Evolutionary conservation across 1,140 invertebrate species (phyloP), one percentile per base, ranked within the genome.

Genomic region (Drosophila biarmipes): DNA sequence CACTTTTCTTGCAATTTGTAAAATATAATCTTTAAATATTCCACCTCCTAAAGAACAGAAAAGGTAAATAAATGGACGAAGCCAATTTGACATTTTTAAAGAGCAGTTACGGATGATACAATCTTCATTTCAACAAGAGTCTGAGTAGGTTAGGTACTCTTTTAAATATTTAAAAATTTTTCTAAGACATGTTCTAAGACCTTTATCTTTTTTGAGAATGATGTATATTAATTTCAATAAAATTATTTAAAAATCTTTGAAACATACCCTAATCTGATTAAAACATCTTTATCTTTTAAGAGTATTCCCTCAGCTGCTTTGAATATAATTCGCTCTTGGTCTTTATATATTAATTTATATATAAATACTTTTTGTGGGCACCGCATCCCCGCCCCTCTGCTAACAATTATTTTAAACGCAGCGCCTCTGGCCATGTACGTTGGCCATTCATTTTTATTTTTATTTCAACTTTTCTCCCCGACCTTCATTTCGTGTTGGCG

Each of bases 381-480:
- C 24, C 35, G 35, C 42, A 48, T 35, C 21, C 55, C 57, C 34
- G 21, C 42, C 57, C 15, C 11, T 45, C 45, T 51, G 53, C 31
- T 58, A 53, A 49, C 46, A 80, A 69, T 63, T 69, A 48, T 71
- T 73, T 79, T 63, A 75, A 80, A 48, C 62, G 49, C 54, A 71
- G 15, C 43, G 73, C 74, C 72, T 46, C 59, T 42, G 62, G 68
- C 46, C 74, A 63, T 81, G 55, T 64, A 53, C 66, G 67, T 29
- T 42, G 35, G 56, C 66, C 58, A 84, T 75, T 71, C 68, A 75
- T 85, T 79, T 82, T 71, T 63, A 78, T 78, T 78, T 77, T 69
- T 62, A 63, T 81, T 64, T 77, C 56, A 62, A 61, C 37, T 72
- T 62, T 45, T 45, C 14, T 37, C 12, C 12, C 35, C 58, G 17